Base-by-base conservation (phyloP, 2,888 invertebrate species). In the Cabera pusaria region DNA sequence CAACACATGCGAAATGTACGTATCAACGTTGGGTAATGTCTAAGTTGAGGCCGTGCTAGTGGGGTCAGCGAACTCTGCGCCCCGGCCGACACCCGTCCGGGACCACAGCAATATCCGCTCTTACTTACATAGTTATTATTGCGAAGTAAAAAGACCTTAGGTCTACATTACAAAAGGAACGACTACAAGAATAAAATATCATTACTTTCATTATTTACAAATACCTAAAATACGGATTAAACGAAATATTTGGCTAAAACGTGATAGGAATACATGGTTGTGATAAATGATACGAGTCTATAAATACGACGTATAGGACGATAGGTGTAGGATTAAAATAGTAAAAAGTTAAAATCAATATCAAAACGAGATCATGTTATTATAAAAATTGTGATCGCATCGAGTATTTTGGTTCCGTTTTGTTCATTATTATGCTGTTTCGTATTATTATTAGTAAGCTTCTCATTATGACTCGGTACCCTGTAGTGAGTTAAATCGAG, bases 181-280 rank as follows among this genome's bases (percentile, higher is more conserved):
- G 59, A 73, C 82, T 83, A 86, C 80, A 72, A 75, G 73, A 84
- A 81, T 82, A 82, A 82, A 81, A 77, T 65, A 74, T 52, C 31
- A 44, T 50, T 44, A 54, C 50, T 56, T 73, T 79, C 72, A 50
- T 44, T 84, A 85, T 87, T 76, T 86, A 86, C 84, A 86, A 71
- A 77, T 76, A 79, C 66, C 70, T 81, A 82, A 72, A 66, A 52
- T 78, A 79, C 57, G 71, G 71, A 66, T 79, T 74, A 66, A 85
- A 87, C 66, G 63, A 80, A 85, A 84, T 83, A 84, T 87, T 88
- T 88, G 87, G 86, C 85, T 88, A 87, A 82, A 81, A 77, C 72
- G 77, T 79, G 74, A 75, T 84, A 83, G 78, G 83, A 80, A 76
- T 83, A 84, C 69, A 73, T 70, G 63, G 64, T 63, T 33, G 72